Evolutionary conservation across 2,888 invertebrate species (phyloP).

Genomic region (Polia nebulosa): DNA sequence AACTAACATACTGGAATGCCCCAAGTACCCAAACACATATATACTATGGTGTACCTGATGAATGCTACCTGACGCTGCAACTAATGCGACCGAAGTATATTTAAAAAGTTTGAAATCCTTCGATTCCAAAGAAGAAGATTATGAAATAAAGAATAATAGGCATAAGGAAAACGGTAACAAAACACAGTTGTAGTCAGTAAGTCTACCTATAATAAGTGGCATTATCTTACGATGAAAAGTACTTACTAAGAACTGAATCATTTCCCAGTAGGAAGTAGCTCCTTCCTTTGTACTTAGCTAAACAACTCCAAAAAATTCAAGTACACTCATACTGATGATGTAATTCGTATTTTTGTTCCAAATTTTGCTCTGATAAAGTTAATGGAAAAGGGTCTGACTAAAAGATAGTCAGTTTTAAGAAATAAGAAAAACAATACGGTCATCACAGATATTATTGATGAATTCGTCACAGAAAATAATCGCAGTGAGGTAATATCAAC

Average conservation of each 20-base stretch:
- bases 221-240: conserved; percentile 45
- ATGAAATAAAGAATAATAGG: neutral
- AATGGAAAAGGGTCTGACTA: conserved; percentile 43
- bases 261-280: conserved; percentile 29
- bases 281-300: neutral
- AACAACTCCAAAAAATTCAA: conserved; percentile 8
- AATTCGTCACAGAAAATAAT: conserved; percentile 42
- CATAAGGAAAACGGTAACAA: conserved; percentile 41
- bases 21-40: too few relatives aligned
- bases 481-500: conserved; percentile 32
- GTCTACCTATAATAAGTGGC: conserved; percentile 59
- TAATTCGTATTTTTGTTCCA: conserved; percentile 13
- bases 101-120: too few relatives aligned
- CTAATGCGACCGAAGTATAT: too few relatives aligned
- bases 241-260: conserved; percentile 64
- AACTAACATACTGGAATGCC: too few relatives aligned
- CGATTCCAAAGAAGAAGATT: too few relatives aligned
- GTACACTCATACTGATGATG: conserved; percentile 40
- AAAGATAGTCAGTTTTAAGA: conserved; percentile 35
- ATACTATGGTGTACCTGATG: too few relatives aligned
- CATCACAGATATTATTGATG: conserved; percentile 32
- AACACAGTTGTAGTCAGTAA: conserved; percentile 60
- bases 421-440: conserved; percentile 33
- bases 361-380: conserved; percentile 36
- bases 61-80: too few relatives aligned